phyloP scores from a whole-genome alignment of 2,888 invertebrate genomes.

The Platyscelio sp. region DNA sequence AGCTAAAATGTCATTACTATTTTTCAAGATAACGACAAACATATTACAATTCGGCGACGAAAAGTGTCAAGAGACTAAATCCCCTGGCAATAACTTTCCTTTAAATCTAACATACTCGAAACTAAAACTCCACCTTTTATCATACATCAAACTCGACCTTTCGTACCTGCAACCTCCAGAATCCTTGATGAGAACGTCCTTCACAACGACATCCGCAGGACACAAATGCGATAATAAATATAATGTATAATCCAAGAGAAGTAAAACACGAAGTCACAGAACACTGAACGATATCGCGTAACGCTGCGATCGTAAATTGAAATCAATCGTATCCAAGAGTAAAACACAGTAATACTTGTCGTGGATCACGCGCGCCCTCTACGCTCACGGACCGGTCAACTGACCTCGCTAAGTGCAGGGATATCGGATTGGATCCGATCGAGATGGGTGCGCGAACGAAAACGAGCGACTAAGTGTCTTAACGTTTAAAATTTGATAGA shows the following conservation, averaged over 20 bases:
- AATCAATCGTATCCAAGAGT: conserved; percentile 29
- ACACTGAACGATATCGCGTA: conserved; percentile 8
- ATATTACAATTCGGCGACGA: no score
- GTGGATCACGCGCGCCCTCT: conserved; percentile 36
- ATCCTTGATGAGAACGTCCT: background rate
- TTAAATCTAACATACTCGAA: background rate
- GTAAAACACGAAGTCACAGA: background rate
- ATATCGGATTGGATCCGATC: conserved; percentile 26
- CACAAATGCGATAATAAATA: background rate
- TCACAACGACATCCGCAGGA: background rate
- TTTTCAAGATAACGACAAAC: no score
- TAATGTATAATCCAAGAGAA: background rate
- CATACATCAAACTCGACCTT: conserved; percentile 1
- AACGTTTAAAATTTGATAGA: conserved; percentile 32
- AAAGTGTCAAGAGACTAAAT: no score
- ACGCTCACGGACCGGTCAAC: conserved; percentile 53
- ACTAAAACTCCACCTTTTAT: background rate
- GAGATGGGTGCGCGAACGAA: conserved; percentile 22
- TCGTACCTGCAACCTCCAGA: conserved; percentile 5
- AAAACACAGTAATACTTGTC: conserved; percentile 23
- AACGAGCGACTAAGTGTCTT: conserved; percentile 39
- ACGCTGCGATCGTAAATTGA: no score
- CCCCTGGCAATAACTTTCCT: background rate
- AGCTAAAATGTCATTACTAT: no score
- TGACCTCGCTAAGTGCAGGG: conserved; percentile 44